Evolutionary conservation across 2,888 invertebrate genomes (phyloP), one percentile per base, ranked within the genome.

Genomic region (Peribatodes rhomboidaria): DNA sequence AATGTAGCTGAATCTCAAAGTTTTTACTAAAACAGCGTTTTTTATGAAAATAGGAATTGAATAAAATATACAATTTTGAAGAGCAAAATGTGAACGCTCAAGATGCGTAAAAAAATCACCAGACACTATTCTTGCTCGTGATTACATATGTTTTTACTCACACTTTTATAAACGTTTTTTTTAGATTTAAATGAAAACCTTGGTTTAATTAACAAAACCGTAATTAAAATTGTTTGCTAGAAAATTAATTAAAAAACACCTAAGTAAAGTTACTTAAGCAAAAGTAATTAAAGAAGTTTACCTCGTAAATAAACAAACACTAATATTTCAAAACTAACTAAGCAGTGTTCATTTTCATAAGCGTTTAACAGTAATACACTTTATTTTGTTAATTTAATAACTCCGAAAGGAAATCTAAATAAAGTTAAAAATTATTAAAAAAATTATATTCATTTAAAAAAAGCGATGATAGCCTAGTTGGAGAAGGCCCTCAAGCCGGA

Each of bases 271-370:
- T 10, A 10, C 16, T 46, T 46, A 46, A 46, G 16, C 16, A 22
- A 46, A 49, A 14, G 8, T 50, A 50, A 50, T 50, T 50, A 37
- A 50, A 35, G 35, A 50, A 50, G 50, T 50, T 50, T 20, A 20
- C 8, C 18, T 20, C 50, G 35, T 50, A 50, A 50, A 50, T 50
- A 50, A 50, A 35, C 35, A 50, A 50, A 50, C 50, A 50, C 35
- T 50, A 50, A 50, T 16, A 52, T 60, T 60, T 52, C 37, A 20
- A 60, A 60, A 20, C 35, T 35, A 44, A 35, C 52, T 31, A 27
- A 52, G 49, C 42, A 20, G 33, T 11, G 16, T 57, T 56, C n/a
- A 49, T 49, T 35, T 18, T 50, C 50, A 50, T 35, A 37, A 50
- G 18, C 20, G 20, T 14, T 47, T 18, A 16, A 31, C 14, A 35